Evolutionary conservation across 1,140 invertebrate species (phyloP), one percentile per base, ranked within the genome.

Genomic region (Polyergus mexicanus): DNA sequence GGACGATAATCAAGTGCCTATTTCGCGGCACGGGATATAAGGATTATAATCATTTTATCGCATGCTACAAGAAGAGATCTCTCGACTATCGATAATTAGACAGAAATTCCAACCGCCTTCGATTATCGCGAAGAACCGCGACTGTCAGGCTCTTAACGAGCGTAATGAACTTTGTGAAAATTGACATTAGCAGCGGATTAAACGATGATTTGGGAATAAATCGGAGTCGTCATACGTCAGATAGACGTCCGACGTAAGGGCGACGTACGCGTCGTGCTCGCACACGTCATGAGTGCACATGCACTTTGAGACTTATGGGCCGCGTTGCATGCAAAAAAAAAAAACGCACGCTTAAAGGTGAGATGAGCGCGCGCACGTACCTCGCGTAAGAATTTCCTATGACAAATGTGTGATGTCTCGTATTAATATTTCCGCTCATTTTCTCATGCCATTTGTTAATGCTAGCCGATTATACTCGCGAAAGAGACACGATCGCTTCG

Each of bases 141-240:
- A 44, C 72, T 77, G 78, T 84, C 78, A 78, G 68, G 65, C 44
- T 84, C 66, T 86, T 72, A 72, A 86, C 75, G 78, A 13, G 41
- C 78, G 81, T 87, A 84, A 88, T 84, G 83, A 88, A 83, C 80
- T 88, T 32, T 66, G 35, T 54, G 87, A 84, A 84, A 88, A 88
- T 88, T 88, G 86, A 88, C 80, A 58, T 66, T 83, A 71, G 32
- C 65, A 62, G 72, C 22, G 76, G 65, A 84, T 84, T 71, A 77
- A 81, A 87, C 63, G 80, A 71, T 72, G 63, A 80, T 47, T 54
- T 65, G 63, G 77, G 60, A 85, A 68, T 54, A 74, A 78, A 87
- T 72, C 84, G 47, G 74, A 77, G 35, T 71, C 81, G 83, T 89
- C 68, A 60, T 63, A 85, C 81, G 86, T 89, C 86, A 85, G 65